Base-by-base conservation (phyloP, 1,140 invertebrate genomes). In the Tribolium madens region DNA sequence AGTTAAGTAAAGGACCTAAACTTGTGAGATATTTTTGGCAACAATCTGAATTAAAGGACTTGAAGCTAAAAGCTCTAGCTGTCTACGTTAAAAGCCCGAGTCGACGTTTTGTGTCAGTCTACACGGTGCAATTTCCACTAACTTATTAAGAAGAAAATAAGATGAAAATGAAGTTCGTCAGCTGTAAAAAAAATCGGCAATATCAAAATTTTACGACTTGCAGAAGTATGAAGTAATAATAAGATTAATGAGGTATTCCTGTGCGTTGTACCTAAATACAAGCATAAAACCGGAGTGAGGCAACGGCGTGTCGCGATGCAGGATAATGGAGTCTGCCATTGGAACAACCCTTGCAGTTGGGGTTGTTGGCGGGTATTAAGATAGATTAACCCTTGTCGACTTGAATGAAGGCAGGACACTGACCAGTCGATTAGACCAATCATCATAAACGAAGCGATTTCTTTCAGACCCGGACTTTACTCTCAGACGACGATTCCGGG, bases 331-430 rank as follows among this genome's bases (percentile, higher is more conserved):
- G 26, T 70, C 33, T 76, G 69, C 18, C 47, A 21, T 69, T 13
- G 18, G 21, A 64, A 64, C 48, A 68, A 69, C 75, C 68, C 60
- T 53, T 46, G n/a, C 57, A 33, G 14, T 26, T 13, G 26, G 26
- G 26, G 53, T 48, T 64, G 75, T 76, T 57, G 69, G 31, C 64
- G 75, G 64, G 75, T 70, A 71, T 76, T 76, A 76, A 76, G 42
- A 68, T 52, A 36, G 68, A 52, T 76, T 71, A 70, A 76, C 75
- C 75, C 75, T 76, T 71, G 64, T 76, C 50, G 21, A 46, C 42
- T 21, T 17, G 60, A 42, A 42, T 64, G 57, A 76, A 52, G 10
- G 64, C 64, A 21, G 75, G 75, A 70, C 75, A 71, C 14, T 46
- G 75, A 48, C 36, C 64, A 76, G 64, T 71, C 60, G 48, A 71